These are phyloP conservation scores for Diuraphis noxia DNA, from an alignment of 1,140 invertebrate species.

Conservation along the genomic window DNA sequence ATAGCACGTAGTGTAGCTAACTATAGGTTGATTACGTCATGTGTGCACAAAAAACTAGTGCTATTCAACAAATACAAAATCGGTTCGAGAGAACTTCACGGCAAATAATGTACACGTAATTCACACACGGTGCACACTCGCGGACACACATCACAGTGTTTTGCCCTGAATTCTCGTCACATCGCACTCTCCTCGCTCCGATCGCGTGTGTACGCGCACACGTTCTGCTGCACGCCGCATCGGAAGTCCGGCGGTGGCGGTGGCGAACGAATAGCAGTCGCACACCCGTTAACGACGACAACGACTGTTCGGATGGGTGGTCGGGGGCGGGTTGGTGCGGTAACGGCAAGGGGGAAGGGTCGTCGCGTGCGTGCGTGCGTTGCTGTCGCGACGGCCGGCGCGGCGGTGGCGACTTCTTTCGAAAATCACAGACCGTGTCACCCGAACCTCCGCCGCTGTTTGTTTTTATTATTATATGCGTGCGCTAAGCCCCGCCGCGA, in stretches of 20 bases:
- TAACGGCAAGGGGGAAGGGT: background rate
- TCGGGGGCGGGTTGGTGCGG: background rate
- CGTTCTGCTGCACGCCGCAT: background rate
- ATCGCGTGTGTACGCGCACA: background rate
- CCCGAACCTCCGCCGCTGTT: constrained; percentile 34
- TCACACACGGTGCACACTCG: too few relatives aligned
- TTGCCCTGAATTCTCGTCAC: background rate
- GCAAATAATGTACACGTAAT: too few relatives aligned
- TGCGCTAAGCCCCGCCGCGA: background rate
- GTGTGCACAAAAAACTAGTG: too few relatives aligned
- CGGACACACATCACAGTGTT: background rate
- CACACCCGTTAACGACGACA: background rate
- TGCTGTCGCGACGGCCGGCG: constrained; percentile 5
- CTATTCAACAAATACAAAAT: background rate
- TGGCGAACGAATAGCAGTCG: background rate
- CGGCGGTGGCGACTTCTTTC: constrained; percentile 20
- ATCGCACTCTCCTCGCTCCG: background rate
- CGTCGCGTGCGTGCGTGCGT: background rate
- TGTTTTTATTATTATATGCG: constrained; percentile 43
- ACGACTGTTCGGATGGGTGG: background rate
- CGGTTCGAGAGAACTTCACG: background rate
- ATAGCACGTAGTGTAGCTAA: too few relatives aligned
- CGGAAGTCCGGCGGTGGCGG: constrained; percentile 44
- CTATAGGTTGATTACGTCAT: too few relatives aligned
- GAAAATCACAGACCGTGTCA: constrained; percentile 52